phyloP scores from a whole-genome alignment of 2,888 invertebrate species.

The Cephus pygmeus region DNA sequence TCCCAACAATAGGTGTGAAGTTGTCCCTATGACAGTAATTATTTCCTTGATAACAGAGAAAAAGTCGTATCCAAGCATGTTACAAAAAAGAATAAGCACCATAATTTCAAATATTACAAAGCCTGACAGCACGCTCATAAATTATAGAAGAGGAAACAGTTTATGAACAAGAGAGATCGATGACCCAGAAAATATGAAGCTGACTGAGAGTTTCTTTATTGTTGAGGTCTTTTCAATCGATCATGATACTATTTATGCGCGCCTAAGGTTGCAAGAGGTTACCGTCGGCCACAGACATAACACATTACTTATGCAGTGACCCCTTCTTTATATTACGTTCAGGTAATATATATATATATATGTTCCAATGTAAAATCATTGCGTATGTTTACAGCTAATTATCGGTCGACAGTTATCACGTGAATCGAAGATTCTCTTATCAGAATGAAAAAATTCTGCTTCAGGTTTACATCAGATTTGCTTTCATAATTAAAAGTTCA shows the following conservation, averaged over 20 bases:
- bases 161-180: neutral
- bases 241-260: neutral
- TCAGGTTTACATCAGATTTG: neutral
- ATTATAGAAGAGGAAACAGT: neutral
- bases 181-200: neutral
- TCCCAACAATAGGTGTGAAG: neutral
- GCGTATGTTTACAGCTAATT: neutral
- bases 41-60: neutral
- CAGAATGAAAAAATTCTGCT: neutral
- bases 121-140: neutral
- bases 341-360: neutral
- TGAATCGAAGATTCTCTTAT: neutral
- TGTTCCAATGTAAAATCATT: neutral
- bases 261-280: slow-evolving; percentile 25
- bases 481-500: neutral
- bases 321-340: slow-evolving; percentile 11
- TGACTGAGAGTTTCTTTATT: neutral
- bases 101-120: neutral
- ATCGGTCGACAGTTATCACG: neutral
- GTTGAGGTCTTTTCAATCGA: neutral
- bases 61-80: neutral
- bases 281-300: slow-evolving; percentile 26
- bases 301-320: slow-evolving; percentile 34
- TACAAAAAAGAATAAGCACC: neutral
- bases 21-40: neutral